Base-by-base conservation (phyloP, 2,888 invertebrate genomes). In the Microctonus hyperodae region DNA sequence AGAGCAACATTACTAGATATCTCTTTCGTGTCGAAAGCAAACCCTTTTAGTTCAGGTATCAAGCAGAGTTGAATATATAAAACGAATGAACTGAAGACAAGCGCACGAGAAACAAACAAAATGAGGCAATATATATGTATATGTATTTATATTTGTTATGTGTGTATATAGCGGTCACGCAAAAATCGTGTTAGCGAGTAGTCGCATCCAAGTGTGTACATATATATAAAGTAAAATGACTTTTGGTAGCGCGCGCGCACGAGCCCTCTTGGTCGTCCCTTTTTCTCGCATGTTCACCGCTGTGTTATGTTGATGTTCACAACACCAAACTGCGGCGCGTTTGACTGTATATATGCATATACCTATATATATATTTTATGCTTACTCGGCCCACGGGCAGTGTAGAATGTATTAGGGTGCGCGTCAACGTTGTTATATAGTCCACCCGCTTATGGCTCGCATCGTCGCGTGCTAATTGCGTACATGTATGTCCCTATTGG, bases 131-230 rank as follows among this genome's bases (percentile, higher is more conserved):
- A 31, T 6, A 31, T n/a, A 44, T 44, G 16, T 25, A 51, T 11
- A 13, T n/a, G n/a, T n/a, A n/a, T 51, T 11, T 51, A 25, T 51
- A 13, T 51, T 13, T 11, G 6, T 25, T 13, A 28, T 28, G 20
- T 44, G 25, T 44, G 59, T 6, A 28, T 16, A 13, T 57, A 37
- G 50, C 65, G 74, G 78, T 80, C 81, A 81, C 80, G 82, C 81
- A 74, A 82, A 80, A 81, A 73, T 75, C 77, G 75, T 81, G 81
- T 82, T 81, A 81, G 78, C 77, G 75, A 77, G 76, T 78, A 74
- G 74, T 28, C 28, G n/a, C n/a, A 44, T 44, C 25, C 28, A 55
- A 20, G 16, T 31, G 28, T 5, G 28, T 28, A 44, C 48, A 44
- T 44, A 59, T 48, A 44, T 44, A 28, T 28, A 59, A 44, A 44